These are phyloP conservation scores for Chrosomus eos DNA, from an alignment of 2,797 vertebrate species.

Conservation along the genomic window DNA sequence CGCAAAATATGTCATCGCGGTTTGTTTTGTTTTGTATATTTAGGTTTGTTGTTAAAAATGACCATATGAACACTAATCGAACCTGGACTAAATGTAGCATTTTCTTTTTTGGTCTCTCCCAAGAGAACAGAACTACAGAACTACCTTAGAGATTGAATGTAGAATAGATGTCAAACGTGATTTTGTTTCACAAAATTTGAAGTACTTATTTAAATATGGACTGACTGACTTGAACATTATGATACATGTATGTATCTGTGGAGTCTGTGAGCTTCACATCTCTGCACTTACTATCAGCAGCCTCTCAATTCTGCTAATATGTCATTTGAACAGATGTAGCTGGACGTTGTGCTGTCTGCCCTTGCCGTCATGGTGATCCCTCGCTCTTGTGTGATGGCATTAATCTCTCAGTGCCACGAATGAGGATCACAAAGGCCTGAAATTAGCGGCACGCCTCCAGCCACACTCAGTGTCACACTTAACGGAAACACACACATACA, in stretches of 20 bases:
- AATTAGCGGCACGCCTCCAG: constrained; percentile 58
- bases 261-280: neutral
- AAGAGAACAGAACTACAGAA: no score
- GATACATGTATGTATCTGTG: neutral
- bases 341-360: constrained; percentile 30
- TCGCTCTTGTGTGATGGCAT: constrained; percentile 19
- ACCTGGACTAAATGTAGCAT: no score
- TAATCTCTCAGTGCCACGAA: constrained; percentile 52
- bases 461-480: constrained; percentile 37
- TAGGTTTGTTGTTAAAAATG: no score
- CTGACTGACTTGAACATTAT: neutral
- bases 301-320: constrained; percentile 21
- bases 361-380: constrained; percentile 35
- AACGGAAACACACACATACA: constrained; percentile 60
- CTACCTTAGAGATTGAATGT: no score
- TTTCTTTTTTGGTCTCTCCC: no score
- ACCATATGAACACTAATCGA: no score
- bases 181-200: neutral
- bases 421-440: constrained; percentile 60
- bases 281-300: neutral
- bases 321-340: constrained; percentile 38
- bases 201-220: neutral
- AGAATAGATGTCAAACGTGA: no score
- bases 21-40: no score
- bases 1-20: no score